Evolutionary conservation across 2,113 vertebrate genomes (phyloP), one percentile per base, ranked within the genome.

Genomic region (Sphyrna mokarran): DNA sequence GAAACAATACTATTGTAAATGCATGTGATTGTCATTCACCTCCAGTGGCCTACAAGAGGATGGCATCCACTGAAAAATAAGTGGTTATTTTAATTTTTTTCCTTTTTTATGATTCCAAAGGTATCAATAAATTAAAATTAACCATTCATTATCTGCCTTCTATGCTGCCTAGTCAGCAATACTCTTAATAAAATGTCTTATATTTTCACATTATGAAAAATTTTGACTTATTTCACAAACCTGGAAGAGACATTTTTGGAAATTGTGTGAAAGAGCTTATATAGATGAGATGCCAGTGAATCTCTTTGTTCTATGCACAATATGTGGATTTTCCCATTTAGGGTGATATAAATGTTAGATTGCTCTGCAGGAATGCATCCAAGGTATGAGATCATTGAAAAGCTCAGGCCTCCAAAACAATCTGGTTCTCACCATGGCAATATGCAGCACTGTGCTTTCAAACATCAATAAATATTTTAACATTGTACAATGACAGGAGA

Each of bases 301-400:
- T 26, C n/a, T 23, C n/a, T 23, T 14, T 95, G 37, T 33, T 48
- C 22, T 7, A 18, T 95, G 69, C 23, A 48, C 40, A 54, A 37
- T 22, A 43, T 26, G 4, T 95, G 94, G 68, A 33, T 72, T 90
- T 76, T 72, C 37, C 94, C 26, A 72, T 72, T 95, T 95, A 48
- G 94, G 69, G 94, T 72, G 94, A 54, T 11, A 13, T 23, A 48
- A 72, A 72, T 68, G 94, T 95, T 72, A 95, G 43, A 54, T 72
- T 72, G 29, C 20, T 72, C 23, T 95, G 68, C 29, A 95, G 94
- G 94, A 72, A 72, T 69, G 3, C 66, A 68, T 68, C 63, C 90
- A 94, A 94, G 33, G 63, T 40, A 68, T 72, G 94, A 95, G 94
- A 26, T 95, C 40, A 72, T 95, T 72, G 69, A 95, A 68, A 18